Conservation (phyloP, 2,888 invertebrate species). For the Xylophagus ater region DNA sequence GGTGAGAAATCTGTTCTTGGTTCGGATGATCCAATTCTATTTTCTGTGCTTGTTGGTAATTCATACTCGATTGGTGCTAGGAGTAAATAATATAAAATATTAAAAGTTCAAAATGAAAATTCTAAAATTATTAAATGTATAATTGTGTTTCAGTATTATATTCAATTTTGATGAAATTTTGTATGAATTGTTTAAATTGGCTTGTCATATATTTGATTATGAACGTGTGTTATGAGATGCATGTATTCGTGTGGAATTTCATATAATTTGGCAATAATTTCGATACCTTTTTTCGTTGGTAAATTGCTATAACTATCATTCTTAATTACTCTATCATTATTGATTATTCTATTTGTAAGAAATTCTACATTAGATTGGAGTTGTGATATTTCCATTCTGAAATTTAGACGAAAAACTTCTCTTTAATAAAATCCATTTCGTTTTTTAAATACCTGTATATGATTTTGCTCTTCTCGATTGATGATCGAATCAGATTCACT, state of each 20-base stretch:
- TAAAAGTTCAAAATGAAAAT: no score
- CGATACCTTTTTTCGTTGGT: conserved; percentile 14
- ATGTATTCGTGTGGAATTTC: neutral
- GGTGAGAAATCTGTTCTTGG: conserved; percentile 22
- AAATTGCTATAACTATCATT: conserved; percentile 14
- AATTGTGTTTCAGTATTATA: no score
- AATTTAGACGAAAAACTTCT: conserved; percentile 20
- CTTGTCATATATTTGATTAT: no score
- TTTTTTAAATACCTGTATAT: conserved; percentile 17
- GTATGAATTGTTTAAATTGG: no score
- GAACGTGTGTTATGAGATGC: no score
- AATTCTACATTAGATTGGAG: conserved; percentile 40
- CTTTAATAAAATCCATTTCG: conserved; percentile 18
- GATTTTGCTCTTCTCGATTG: conserved; percentile 25
- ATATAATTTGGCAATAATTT: neutral
- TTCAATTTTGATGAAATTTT: no score
- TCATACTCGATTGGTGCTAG: conserved; percentile 37
- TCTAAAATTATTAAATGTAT: no score
- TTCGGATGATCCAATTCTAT: conserved; percentile 5
- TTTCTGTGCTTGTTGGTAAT: conserved; percentile 32
- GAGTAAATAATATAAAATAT: conserved; percentile 3
- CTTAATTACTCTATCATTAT: conserved; percentile 27
- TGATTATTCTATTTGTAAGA: conserved; percentile 37
- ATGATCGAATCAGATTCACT: no score
- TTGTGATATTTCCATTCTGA: conserved; percentile 39